Conservation (phyloP, 2,113 vertebrate genomes). For the Speoplatyrhinus poulsoni region DNA sequence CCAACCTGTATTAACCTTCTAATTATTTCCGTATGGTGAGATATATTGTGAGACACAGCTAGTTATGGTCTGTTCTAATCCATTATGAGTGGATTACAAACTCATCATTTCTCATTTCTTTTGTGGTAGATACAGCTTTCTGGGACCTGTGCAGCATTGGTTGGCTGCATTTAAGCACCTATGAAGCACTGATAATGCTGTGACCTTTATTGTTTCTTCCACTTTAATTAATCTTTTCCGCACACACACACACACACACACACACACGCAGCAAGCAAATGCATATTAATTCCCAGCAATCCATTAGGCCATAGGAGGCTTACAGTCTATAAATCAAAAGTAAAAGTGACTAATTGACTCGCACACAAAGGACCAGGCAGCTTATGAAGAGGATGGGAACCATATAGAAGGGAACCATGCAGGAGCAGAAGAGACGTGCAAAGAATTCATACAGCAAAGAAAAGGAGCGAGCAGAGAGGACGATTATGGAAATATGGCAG, state of each 20-base stretch:
- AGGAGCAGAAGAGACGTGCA: slow-evolving; percentile 17
- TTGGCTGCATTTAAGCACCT: slow-evolving; percentile 8
- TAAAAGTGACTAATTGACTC: slow-evolving; percentile 63
- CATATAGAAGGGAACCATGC: background rate
- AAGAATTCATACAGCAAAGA: slow-evolving; percentile 33
- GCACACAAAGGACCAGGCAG: slow-evolving; percentile 47
- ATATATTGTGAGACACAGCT: slow-evolving; percentile 4
- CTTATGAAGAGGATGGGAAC: slow-evolving; percentile 29
- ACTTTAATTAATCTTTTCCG: slow-evolving; percentile 60
- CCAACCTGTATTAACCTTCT: slow-evolving; percentile 26
- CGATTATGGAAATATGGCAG: background rate
- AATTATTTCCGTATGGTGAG: slow-evolving; percentile 37
- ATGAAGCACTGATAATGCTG: slow-evolving; percentile 21
- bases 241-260: slow-evolving; percentile 3
- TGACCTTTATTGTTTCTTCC: slow-evolving; percentile 62
- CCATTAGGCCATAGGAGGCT: slow-evolving; percentile 57
- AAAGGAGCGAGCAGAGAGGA: slow-evolving; percentile 8
- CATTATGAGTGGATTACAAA: slow-evolving; percentile 39
- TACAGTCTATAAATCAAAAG: slow-evolving; percentile 66
- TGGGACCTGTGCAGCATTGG: background rate
- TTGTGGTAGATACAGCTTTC: slow-evolving; percentile 10
- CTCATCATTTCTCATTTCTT: slow-evolving; percentile 28
- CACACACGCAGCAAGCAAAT: slow-evolving; percentile 43
- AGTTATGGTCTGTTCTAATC: slow-evolving; percentile 42
- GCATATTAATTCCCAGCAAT: slow-evolving; percentile 70